These are phyloP conservation scores for Hydrozoanthus tunicans DNA, from an alignment of 64 coral and sea anemone genomes.

Conservation along the genomic window DNA sequence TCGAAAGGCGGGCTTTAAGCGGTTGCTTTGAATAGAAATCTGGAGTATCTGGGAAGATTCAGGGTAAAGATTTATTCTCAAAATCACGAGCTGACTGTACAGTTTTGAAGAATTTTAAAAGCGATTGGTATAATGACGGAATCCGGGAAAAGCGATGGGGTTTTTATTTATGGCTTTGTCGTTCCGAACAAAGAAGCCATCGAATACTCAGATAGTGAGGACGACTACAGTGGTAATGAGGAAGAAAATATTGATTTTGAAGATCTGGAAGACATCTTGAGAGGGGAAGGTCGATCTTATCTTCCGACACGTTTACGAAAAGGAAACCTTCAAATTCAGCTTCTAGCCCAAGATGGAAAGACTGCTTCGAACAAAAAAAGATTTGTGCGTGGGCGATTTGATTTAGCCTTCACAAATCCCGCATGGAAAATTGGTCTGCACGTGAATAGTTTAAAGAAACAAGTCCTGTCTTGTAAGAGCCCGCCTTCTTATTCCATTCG, in stretches of 20 bases:
- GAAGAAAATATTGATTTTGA: slow-evolving; percentile 29
- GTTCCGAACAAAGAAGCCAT: neutral
- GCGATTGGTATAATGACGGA: neutral
- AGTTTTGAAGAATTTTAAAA: no score
- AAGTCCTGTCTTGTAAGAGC: neutral
- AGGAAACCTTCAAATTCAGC: neutral
- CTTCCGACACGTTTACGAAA: slow-evolving; percentile 12
- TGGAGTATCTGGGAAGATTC: no score
- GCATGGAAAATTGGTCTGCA: neutral
- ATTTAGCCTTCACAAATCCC: neutral
- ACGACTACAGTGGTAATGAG: slow-evolving; percentile 3
- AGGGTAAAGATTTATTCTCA: no score
- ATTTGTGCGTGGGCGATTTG: slow-evolving; percentile 11
- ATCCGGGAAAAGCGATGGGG: neutral
- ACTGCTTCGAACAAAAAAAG: neutral
- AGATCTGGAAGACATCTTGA: neutral
- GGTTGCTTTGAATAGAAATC: no score
- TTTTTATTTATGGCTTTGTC: slow-evolving; percentile 14
- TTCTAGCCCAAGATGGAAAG: neutral
- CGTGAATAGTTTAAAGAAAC: slow-evolving; percentile 17
- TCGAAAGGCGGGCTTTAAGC: no score
- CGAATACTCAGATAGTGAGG: slow-evolving; percentile 19
- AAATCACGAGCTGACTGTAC: no score
- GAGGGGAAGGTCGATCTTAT: neutral
- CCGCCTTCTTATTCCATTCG: slow-evolving; percentile 46